Percentiles rank a stretch among this genome's conserved stretches.
These are phyloP conservation scores for Drosophila mayaguana DNA, from an alignment of 2,888 invertebrate genomes.

Conservation along the genomic window DNA sequence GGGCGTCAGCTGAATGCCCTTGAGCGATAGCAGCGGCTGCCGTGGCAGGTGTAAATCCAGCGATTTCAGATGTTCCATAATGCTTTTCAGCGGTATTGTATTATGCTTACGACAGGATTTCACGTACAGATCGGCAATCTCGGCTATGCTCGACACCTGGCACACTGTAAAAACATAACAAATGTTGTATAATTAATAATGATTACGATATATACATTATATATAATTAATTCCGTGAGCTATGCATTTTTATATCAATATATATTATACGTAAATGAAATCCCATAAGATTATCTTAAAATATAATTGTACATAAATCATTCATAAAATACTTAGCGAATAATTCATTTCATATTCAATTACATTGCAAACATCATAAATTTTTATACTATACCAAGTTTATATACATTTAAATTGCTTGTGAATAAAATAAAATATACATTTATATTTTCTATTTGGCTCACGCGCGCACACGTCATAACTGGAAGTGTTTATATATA, in stretches of 20 bases:
- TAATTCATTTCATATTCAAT: slow-evolving; percentile 4
- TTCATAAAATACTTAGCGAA: background rate
- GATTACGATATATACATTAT: too few relatives aligned
- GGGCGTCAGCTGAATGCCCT: slow-evolving; percentile 88
- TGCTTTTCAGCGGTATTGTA: slow-evolving; percentile 89
- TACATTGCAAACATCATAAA: background rate
- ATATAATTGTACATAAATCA: background rate
- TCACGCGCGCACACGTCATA: slow-evolving; percentile 26
- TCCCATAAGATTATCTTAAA: background rate
- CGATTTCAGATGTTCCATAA: slow-evolving; percentile 90
- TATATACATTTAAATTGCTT: slow-evolving; percentile 7
- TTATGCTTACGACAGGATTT: slow-evolving; percentile 90
- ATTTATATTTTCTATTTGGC: background rate
- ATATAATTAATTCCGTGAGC: background rate
- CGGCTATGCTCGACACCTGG: slow-evolving; percentile 86
- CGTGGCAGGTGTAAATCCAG: slow-evolving; percentile 84
- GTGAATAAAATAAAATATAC: slow-evolving; percentile 16
- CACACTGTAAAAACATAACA: slow-evolving; percentile 66
- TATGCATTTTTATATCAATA: background rate
- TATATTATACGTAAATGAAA: background rate
- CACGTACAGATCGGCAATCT: slow-evolving; percentile 90
- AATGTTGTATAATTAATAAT: background rate
- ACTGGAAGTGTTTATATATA: slow-evolving; percentile 11
- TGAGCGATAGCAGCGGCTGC: slow-evolving; percentile 87
- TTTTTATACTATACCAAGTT: slow-evolving; percentile 5